phyloP scores from a whole-genome alignment of 2,888 invertebrate species.

The Dyspetes luteomarginatus region DNA sequence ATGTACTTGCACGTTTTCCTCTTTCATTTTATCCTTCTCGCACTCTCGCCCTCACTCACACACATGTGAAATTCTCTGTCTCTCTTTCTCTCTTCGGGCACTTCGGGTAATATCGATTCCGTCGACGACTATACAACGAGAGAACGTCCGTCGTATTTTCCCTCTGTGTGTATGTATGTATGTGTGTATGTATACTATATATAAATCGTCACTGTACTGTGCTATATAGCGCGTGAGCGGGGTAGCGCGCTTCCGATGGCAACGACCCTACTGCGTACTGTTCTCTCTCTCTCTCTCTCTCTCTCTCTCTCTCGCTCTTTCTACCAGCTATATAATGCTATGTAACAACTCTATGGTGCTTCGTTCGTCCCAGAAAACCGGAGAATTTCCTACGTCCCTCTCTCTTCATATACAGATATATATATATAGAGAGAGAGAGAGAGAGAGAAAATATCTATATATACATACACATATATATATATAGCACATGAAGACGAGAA shows the following conservation, averaged over 20 bases:
- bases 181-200: conserved; percentile 38
- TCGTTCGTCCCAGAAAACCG: background rate
- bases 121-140: conserved; percentile 59
- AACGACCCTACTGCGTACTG: conserved; percentile 80
- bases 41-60: conserved; percentile 42
- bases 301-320: conserved; percentile 14
- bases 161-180: conserved; percentile 23
- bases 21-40: conserved; percentile 53
- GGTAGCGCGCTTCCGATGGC: conserved; percentile 78
- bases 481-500: background rate
- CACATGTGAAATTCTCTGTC: background rate
- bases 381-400: background rate
- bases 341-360: conserved; percentile 1
- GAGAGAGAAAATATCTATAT: background rate
- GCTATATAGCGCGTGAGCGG: conserved; percentile 68
- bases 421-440: background rate
- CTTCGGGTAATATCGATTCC: conserved; percentile 68
- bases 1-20: conserved; percentile 31
- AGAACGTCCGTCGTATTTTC: conserved; percentile 30
- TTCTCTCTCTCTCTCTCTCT: conserved; percentile 47
- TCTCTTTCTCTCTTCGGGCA: conserved; percentile 50
- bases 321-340: conserved; percentile 8
- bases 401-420: background rate
- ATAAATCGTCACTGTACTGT: conserved; percentile 30
- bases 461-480: background rate